Conservation (phyloP, 1,140 invertebrate species). For the Ceratina japonica region DNA sequence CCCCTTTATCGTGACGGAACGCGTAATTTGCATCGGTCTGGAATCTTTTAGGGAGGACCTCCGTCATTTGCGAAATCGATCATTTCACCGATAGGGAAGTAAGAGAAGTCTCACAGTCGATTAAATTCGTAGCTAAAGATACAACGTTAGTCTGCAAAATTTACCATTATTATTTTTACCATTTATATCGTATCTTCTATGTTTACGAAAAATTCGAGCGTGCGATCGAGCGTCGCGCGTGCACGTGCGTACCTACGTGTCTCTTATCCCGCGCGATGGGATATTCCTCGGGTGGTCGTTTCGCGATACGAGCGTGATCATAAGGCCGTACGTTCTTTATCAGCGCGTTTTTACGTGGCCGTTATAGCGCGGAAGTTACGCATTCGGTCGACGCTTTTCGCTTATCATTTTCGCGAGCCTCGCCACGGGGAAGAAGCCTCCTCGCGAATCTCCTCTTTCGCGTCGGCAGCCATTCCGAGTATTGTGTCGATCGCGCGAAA, state of each 20-base stretch:
- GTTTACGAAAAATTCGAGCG: too few relatives aligned
- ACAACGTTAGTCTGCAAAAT: too few relatives aligned
- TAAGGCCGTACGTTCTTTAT: constrained; percentile 9
- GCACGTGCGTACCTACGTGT: not conserved
- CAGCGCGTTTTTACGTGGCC: not conserved
- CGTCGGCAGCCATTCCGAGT: not conserved
- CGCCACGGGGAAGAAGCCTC: not conserved
- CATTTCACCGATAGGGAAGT: not conserved
- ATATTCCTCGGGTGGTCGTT: not conserved
- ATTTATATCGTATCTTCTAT: too few relatives aligned
- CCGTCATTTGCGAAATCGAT: not conserved
- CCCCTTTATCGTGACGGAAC: not conserved
- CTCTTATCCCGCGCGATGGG: not conserved
- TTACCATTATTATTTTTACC: too few relatives aligned
- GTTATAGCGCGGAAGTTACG: not conserved
- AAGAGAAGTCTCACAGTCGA: too few relatives aligned
- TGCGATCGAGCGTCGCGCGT: too few relatives aligned
- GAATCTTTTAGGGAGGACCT: not conserved
- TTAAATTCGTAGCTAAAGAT: too few relatives aligned
- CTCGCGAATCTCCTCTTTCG: not conserved
- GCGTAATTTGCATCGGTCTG: constrained; percentile 11
- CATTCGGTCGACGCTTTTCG: constrained; percentile 1
- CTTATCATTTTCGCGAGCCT: not conserved
- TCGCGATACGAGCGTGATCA: not conserved
- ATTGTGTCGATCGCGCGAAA: not conserved